Evolutionary conservation across 37 sponge, comb jelly and placozoan species (phyloP).

Genomic region (Cliona cf. orientalis): DNA sequence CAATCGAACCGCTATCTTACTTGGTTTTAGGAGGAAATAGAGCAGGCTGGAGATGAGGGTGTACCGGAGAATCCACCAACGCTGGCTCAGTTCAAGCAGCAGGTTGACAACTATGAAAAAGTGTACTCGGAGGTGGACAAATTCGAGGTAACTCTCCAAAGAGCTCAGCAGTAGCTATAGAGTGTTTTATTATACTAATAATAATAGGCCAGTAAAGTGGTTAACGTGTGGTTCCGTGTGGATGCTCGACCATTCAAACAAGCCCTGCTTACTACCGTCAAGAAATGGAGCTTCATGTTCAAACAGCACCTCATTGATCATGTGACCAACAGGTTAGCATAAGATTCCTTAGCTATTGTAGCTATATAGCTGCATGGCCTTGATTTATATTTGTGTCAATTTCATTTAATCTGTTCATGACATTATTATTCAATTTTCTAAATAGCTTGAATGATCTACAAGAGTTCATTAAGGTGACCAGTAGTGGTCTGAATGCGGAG

Average conservation of each 20-base stretch:
- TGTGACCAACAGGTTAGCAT: conserved; percentile 79
- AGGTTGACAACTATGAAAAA: conserved; percentile 56
- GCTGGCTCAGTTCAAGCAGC: conserved; percentile 86
- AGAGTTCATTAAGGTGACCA: conserved; percentile 76
- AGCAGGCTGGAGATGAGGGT: conserved; percentile 88
- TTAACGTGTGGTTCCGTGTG: conserved; percentile 93
- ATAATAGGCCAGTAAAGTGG: conserved; percentile 63
- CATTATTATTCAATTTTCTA: too few relatives aligned
- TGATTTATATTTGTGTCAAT: too few relatives aligned
- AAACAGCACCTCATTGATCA: conserved; percentile 95
- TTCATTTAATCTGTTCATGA: too few relatives aligned
- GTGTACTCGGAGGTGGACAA: conserved; percentile 83
- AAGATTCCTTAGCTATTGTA: too few relatives aligned
- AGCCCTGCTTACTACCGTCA: conserved; percentile 92
- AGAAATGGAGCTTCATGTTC: conserved; percentile 97
- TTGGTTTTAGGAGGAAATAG: conserved; percentile 28
- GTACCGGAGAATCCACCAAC: conserved; percentile 94
- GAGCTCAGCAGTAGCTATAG: too few relatives aligned
- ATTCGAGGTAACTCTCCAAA: conserved; percentile 68
- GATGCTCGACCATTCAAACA: conserved; percentile 95
- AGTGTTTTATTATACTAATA: too few relatives aligned
- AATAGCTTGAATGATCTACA: conserved; percentile 78
- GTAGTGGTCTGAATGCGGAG: conserved; percentile 54
- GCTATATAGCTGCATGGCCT: too few relatives aligned
- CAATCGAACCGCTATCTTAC: too few relatives aligned